Evolutionary conservation across 2,113 vertebrate genomes (phyloP).

Genomic region (Oriolus oriolus): DNA sequence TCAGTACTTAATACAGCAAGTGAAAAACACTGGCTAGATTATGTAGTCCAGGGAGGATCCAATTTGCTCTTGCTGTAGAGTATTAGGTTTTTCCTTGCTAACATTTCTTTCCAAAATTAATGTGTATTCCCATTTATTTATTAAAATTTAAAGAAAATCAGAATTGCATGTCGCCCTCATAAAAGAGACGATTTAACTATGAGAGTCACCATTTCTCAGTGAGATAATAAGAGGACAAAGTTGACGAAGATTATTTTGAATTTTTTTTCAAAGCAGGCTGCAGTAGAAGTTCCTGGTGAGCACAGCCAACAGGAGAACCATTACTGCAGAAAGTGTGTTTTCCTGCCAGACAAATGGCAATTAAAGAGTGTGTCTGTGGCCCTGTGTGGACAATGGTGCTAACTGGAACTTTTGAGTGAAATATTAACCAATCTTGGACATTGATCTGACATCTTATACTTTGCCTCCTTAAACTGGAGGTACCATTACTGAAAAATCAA

Average conservation of each 20-base stretch:
- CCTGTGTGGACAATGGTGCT: neutral
- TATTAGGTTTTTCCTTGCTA: neutral
- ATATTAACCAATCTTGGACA: neutral
- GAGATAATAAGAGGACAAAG: neutral
- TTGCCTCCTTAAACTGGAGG: neutral
- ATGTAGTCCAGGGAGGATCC: neutral
- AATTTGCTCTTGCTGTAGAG: neutral
- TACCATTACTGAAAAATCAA: neutral
- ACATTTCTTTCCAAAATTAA: neutral
- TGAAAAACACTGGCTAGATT: neutral
- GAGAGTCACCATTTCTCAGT: neutral
- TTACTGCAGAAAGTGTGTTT: neutral
- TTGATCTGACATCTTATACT: neutral
- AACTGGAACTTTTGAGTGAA: neutral
- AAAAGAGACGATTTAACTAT: neutral
- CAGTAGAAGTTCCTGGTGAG: neutral
- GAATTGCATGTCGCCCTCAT: accelerated
- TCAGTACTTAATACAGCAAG: neutral
- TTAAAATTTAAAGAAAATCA: neutral
- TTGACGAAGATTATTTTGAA: neutral
- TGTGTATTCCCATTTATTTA: neutral
- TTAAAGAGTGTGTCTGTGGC: neutral
- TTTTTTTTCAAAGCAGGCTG: neutral
- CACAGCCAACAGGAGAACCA: neutral
- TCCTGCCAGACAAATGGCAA: neutral